A percentile compares a stretch with the other conserved stretches of the same genome.
phyloP scores from a whole-genome alignment of 2,113 vertebrate species.

The Thalassoma bifasciatum region DNA sequence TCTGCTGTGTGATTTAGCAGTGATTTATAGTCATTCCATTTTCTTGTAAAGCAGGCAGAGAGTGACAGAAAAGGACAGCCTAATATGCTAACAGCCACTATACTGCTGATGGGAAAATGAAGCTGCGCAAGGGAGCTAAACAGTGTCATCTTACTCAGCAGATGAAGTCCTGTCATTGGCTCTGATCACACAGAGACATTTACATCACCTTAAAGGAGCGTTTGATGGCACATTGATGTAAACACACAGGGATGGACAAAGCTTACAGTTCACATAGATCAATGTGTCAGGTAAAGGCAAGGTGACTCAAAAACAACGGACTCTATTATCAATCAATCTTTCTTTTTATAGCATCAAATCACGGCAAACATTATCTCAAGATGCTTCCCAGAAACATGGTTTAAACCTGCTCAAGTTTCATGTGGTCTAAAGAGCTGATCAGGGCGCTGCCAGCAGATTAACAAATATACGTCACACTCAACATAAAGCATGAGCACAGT shows the following conservation, averaged over 20 bases:
- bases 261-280: no score
- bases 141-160: slow-evolving; percentile 45
- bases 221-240: not conserved
- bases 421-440: no score
- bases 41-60: slow-evolving; percentile 64
- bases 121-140: slow-evolving; percentile 21
- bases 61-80: slow-evolving; percentile 66
- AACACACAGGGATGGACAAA: not conserved
- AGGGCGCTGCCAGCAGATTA: no score
- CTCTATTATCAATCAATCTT: no score
- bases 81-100: slow-evolving; percentile 65
- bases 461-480: no score
- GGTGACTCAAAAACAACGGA: no score
- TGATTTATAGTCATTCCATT: slow-evolving; percentile 81
- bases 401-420: no score
- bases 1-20: slow-evolving; percentile 68
- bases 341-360: no score
- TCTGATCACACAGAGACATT: slow-evolving; percentile 59
- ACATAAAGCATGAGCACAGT: no score
- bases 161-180: slow-evolving; percentile 47
- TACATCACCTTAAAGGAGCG: slow-evolving; percentile 23
- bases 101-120: slow-evolving; percentile 62
- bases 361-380: no score
- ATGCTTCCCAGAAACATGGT: no score
- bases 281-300: no score